Evolutionary conservation across 2,888 invertebrate genomes (phyloP).

Genomic region (Aleiodes testaceus): DNA sequence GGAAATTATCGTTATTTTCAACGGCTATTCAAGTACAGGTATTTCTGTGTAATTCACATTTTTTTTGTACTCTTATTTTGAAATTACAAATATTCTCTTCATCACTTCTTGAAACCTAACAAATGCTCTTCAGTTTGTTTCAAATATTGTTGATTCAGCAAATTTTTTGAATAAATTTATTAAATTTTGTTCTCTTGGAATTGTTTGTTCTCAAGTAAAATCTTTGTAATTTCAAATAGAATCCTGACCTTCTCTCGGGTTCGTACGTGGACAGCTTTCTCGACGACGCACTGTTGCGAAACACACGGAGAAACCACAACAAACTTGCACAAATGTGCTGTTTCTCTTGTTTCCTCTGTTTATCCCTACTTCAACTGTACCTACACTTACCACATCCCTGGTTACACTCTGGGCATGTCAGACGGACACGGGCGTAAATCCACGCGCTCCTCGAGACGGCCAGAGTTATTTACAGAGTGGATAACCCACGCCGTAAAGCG

Average conservation of each 20-base stretch:
- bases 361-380: not conserved
- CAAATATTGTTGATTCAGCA: too few species aligned
- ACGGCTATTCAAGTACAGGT: constrained; percentile 29
- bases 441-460: constrained; percentile 41
- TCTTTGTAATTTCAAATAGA: not conserved
- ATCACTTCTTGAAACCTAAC: not conserved
- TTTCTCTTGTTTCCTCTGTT: constrained; percentile 15
- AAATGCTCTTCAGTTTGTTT: not conserved
- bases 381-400: constrained; percentile 40
- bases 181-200: too few species aligned
- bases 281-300: constrained; percentile 14
- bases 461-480: constrained; percentile 43
- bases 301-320: constrained; percentile 21
- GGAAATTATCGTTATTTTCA: constrained; percentile 32
- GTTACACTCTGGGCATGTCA: constrained; percentile 15
- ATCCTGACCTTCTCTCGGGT: not conserved
- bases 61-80: not conserved
- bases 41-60: constrained; percentile 18
- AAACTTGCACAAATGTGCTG: constrained; percentile 21
- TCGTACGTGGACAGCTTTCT: too few species aligned
- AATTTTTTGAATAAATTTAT: too few species aligned
- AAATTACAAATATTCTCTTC: not conserved
- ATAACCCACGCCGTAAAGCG: constrained; percentile 42
- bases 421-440: constrained; percentile 36
- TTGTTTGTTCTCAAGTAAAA: too few species aligned